phyloP scores from a whole-genome alignment of 2,888 invertebrate species.

The Metacarcinus magister region DNA sequence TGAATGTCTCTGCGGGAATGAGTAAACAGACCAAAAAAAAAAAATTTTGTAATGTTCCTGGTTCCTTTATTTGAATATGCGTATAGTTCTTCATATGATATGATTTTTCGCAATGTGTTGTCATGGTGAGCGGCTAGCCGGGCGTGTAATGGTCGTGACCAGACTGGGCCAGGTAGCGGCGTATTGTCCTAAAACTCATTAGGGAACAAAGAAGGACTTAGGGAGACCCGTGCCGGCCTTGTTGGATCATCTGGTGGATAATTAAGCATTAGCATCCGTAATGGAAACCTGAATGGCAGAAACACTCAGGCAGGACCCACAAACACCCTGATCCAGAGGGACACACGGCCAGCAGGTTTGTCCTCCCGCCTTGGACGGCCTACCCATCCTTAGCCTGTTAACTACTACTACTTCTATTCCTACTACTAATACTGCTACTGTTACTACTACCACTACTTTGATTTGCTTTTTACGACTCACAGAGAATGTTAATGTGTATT shows the following conservation, averaged over 20 bases:
- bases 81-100: neutral
- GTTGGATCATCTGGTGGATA: slow-evolving; percentile 53
- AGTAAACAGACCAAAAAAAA: neutral
- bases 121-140: neutral
- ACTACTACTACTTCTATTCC: no score
- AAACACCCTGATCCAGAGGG: slow-evolving; percentile 8
- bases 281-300: slow-evolving; percentile 58
- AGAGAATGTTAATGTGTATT: no score
- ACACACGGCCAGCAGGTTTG: neutral
- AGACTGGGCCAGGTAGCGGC: slow-evolving; percentile 50
- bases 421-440: neutral
- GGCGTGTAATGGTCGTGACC: neutral
- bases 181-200: slow-evolving; percentile 71
- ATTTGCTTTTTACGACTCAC: no score
- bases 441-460: neutral
- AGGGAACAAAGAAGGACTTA: slow-evolving; percentile 64
- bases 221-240: slow-evolving; percentile 46
- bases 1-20: neutral
- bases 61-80: neutral
- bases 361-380: neutral
- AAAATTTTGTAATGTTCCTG: neutral
- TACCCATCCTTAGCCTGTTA: neutral
- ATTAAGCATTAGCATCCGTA: slow-evolving; percentile 60
- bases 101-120: neutral
- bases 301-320: neutral